phyloP scores from a whole-genome alignment of 2,797 vertebrate species.

The Nyctibius grandis region DNA sequence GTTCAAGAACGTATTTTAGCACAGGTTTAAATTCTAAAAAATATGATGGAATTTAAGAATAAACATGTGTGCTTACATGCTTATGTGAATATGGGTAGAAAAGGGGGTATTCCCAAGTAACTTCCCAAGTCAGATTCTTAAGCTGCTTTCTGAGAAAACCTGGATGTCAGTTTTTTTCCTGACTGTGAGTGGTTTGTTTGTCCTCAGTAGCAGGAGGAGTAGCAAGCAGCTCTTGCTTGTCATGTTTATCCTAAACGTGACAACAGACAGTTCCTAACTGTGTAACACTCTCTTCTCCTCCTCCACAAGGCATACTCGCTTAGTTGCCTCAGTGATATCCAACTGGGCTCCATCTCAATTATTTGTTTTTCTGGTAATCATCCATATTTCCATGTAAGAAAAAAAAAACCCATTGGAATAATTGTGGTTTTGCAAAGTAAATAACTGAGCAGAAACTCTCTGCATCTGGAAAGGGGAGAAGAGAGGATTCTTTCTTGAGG shows the following conservation, averaged over 20 bases:
- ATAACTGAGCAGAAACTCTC: neutral
- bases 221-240: constrained; percentile 35
- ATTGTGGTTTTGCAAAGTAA: constrained; percentile 37
- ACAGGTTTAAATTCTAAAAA: neutral
- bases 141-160: neutral
- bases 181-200: neutral
- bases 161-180: neutral
- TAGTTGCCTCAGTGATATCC: constrained; percentile 30
- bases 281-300: neutral
- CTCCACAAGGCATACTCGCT: constrained; percentile 12
- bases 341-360: constrained; percentile 26
- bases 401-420: neutral
- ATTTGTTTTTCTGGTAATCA: constrained; percentile 55
- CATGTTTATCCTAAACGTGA: constrained; percentile 46
- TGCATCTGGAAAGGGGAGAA: neutral
- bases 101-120: neutral
- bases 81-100: neutral
- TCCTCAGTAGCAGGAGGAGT: neutral
- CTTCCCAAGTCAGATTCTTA: neutral
- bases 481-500: neutral
- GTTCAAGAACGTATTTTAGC: neutral
- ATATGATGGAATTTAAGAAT: neutral
- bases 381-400: constrained; percentile 42
- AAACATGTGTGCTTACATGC: neutral
- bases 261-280: constrained; percentile 23